Percentiles rank a stretch among this genome's conserved stretches.
phyloP scores from a whole-genome alignment of 2,113 vertebrate species.

The Xyliphius kryptos region DNA sequence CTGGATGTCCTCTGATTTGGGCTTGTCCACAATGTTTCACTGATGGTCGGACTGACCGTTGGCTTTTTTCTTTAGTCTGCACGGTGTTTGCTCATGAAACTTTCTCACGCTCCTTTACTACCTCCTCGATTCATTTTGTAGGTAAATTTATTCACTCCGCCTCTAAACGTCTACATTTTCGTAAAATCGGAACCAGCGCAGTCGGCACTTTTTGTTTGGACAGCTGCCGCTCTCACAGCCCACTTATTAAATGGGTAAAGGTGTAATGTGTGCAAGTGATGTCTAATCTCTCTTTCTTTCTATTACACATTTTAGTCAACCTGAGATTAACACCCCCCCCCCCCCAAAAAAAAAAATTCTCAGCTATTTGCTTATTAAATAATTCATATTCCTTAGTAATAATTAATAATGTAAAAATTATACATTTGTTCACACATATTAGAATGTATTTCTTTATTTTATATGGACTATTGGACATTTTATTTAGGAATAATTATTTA shows the following conservation, averaged over 20 bases:
- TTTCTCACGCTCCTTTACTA: slow-evolving; percentile 54
- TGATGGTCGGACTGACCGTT: no score
- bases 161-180: slow-evolving; percentile 69
- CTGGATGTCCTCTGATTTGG: no score
- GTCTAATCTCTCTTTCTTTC: slow-evolving; percentile 32
- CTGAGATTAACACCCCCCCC: not conserved
- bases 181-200: slow-evolving; percentile 66
- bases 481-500: no score
- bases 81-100: not conserved
- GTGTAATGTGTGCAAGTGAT: slow-evolving; percentile 35
- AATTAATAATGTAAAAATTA: no score
- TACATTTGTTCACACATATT: no score
- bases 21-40: no score
- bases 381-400: not conserved
- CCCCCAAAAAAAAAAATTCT: not conserved
- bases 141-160: slow-evolving; percentile 59
- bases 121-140: slow-evolving; percentile 75
- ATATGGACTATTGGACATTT: no score
- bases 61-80: not conserved
- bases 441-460: no score
- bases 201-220: slow-evolving; percentile 60
- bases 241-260: slow-evolving; percentile 35
- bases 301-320: not conserved
- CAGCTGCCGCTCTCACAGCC: slow-evolving; percentile 50
- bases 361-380: not conserved